Evolutionary conservation across 2,797 vertebrate species (phyloP).

Genomic region (Amblyraja radiata): DNA sequence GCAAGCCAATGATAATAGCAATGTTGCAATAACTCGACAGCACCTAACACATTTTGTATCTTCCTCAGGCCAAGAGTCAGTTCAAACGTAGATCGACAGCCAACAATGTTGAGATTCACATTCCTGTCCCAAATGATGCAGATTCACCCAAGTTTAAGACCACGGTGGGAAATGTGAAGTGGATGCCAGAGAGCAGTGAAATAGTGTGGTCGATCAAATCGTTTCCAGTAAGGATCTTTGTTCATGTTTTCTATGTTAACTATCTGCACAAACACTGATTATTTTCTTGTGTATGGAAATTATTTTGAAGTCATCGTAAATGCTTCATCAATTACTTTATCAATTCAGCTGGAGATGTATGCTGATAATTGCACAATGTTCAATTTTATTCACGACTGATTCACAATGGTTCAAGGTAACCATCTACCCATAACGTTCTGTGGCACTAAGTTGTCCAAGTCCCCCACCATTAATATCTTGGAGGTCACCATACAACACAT

Average conservation of each 20-base stretch:
- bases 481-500: no score
- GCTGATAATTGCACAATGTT: no score
- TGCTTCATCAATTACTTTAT: no score
- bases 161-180: constrained; percentile 94
- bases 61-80: constrained; percentile 84
- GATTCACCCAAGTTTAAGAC: constrained; percentile 99
- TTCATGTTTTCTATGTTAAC: neutral
- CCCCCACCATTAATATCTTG: no score
- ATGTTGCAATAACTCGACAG: neutral
- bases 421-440: no score
- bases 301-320: no score
- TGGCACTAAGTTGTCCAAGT: no score
- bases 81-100: constrained; percentile 94
- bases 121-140: constrained; percentile 92
- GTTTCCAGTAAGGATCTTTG: constrained; percentile 77
- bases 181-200: constrained; percentile 96
- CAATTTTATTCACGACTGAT: no score
- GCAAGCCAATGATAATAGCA: neutral
- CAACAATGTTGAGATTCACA: constrained; percentile 98
- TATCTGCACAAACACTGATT: no score
- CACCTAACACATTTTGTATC: neutral
- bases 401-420: no score
- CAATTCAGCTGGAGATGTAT: no score
- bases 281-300: no score
- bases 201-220: constrained; percentile 99